Evolutionary conservation across 1,140 invertebrate species (phyloP), one percentile per base, ranked within the genome.

Genomic region (Drosophila lini): DNA sequence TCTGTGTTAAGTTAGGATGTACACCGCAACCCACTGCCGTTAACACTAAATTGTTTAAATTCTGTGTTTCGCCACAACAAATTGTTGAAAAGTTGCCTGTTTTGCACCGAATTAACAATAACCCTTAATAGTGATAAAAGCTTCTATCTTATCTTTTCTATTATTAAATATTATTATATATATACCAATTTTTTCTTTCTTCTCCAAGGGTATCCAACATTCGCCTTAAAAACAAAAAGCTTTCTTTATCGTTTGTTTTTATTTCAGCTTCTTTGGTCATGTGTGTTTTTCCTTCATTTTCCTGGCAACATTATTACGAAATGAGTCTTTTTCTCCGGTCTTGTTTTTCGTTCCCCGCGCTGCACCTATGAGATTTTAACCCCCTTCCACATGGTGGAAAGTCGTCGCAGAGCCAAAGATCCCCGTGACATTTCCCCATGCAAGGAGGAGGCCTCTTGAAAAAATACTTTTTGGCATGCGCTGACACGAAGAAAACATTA

Each of bases 381-480:
- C 19, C 19, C 22, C 53, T 31, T 52, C 56, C 53, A 73, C 76
- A 42, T 59, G 48, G 63, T 74, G 73, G 19, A 61, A 64, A 61
- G 10, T 61, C 36, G 28, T 15, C 31, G 28, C 25, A n/a, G 50
- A 38, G 53, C 67, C 65, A 59, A 41, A 38, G 69, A 73, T 73
- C 84, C 82, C 78, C 32, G 63, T 80, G 83, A 83, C 83, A 89
- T 83, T 78, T 78, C 67, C 41, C 41, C 67, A 62, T 32, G 56
- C 63, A 31, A 15, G 62, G 32, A 48, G 58, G 71, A 44, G 53
- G 71, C 58, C 63, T 70, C 58, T 63, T 45, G 41, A 68, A 63
- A 74, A 78, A 81, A 83, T 69, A 69, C 70, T 63, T 85, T 59
- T 84, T 81, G 83, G 82, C 79, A 81, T 86, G 83, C 80, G 76